Evolutionary conservation across 2,888 invertebrate genomes (phyloP).

Genomic region (Neoascia interrupta): DNA sequence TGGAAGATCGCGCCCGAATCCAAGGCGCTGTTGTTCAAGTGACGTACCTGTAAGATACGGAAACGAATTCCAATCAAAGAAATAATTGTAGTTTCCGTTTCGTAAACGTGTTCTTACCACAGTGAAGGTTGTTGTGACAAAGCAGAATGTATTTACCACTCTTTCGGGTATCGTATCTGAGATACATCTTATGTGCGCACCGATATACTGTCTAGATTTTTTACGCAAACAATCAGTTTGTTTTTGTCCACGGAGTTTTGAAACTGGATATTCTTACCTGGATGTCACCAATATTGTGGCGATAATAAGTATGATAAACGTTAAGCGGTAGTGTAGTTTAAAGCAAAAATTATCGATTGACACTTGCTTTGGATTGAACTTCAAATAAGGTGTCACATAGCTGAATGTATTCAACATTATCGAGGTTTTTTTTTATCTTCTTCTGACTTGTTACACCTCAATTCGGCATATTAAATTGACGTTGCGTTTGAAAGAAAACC

Average conservation of each 20-base stretch:
- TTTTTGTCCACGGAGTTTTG: neutral
- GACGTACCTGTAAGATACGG: slow-evolving; percentile 82
- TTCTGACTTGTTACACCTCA: too few species aligned
- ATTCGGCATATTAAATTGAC: too few species aligned
- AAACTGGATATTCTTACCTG: slow-evolving; percentile 60
- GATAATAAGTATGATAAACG: slow-evolving; percentile 88
- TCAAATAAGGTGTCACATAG: slow-evolving; percentile 83
- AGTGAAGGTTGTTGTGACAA: slow-evolving; percentile 89
- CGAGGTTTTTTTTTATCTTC: too few species aligned
- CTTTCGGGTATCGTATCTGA: slow-evolving; percentile 83
- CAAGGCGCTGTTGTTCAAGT: slow-evolving; percentile 84
- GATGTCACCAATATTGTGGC: slow-evolving; percentile 90
- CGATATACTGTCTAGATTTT: slow-evolving; percentile 95
- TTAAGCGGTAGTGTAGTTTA: slow-evolving; percentile 91
- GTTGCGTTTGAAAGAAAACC: too few species aligned
- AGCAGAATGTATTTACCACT: slow-evolving; percentile 93
- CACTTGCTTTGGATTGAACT: slow-evolving; percentile 82
- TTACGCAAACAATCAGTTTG: too few species aligned
- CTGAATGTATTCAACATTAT: slow-evolving; percentile 84
- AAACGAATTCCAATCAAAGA: slow-evolving; percentile 49
- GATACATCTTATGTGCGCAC: slow-evolving; percentile 95
- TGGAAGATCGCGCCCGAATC: slow-evolving; percentile 84
- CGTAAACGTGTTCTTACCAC: slow-evolving; percentile 85
- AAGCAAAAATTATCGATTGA: slow-evolving; percentile 88
- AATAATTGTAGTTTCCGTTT: neutral